Conservation (phyloP, 2,888 invertebrate genomes). For the Papilio gigon region DNA sequence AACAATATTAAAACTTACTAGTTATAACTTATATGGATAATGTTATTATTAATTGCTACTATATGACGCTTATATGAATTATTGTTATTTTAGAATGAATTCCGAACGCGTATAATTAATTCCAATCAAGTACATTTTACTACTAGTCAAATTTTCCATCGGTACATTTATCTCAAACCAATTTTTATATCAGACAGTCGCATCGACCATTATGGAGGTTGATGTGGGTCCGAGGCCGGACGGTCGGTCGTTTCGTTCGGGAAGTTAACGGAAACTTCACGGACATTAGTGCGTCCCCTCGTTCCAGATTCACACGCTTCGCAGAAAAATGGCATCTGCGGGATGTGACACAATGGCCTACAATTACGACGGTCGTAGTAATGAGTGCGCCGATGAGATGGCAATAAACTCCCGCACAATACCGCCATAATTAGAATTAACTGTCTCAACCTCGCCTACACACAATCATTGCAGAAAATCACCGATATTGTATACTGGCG, state of each 20-base stretch:
- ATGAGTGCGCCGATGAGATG: conserved; percentile 79
- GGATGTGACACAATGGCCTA: conserved; percentile 69
- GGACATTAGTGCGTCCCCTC: conserved; percentile 63
- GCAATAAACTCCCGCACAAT: conserved; percentile 81
- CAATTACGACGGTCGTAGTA: conserved; percentile 71
- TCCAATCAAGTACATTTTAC: neutral
- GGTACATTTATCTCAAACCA: conserved; percentile 35
- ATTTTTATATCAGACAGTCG: conserved; percentile 35
- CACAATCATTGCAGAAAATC: conserved; percentile 67
- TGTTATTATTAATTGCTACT: too few species aligned
- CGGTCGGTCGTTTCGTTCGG: conserved; percentile 34
- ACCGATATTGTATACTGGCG: conserved; percentile 60
- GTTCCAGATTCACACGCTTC: conserved; percentile 73
- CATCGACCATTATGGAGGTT: conserved; percentile 27
- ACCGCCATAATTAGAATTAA: conserved; percentile 80
- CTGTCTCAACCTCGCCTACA: conserved; percentile 79
- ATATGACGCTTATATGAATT: too few species aligned
- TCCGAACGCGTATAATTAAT: neutral
- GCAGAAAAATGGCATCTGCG: conserved; percentile 68
- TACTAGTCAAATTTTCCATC: neutral
- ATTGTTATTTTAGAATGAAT: too few species aligned
- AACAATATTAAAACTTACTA: too few species aligned
- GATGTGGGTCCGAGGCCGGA: conserved; percentile 31
- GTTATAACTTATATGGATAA: too few species aligned
- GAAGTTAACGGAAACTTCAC: conserved; percentile 57